Evolutionary conservation across 2,797 vertebrate genomes (phyloP), one percentile per base, ranked within the genome.

Genomic region (Anabas testudineus): DNA sequence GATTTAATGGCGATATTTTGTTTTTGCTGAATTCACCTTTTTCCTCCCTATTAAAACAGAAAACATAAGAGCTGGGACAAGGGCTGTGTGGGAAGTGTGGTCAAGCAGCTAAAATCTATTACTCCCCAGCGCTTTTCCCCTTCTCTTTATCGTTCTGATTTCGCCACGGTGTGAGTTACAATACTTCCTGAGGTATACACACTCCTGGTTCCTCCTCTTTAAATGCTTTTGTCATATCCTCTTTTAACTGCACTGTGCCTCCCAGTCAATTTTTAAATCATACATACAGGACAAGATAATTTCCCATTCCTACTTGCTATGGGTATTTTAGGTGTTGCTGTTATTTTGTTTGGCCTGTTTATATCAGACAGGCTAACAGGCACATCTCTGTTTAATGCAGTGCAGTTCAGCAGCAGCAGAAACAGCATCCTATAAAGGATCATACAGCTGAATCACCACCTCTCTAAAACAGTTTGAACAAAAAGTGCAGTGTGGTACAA

Each of bases 1-100:
- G 95, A 99, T 97, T 97, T 97, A 98, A 97, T 91, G 94, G 91
- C 93, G 95, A 94, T 95, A 97, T 97, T 97, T 97, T 94, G 95
- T 94, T 98, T 96, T 96, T 96, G 96, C 96, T 97, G 96, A 96
- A 95, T 95, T 94, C 87, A 81, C 78, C 32, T 78, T 69, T 83
- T 91, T 91, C 92, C 60, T 74, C 67, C 77, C 84, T 80, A 87
- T 91, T 88, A 91, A 89, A 88, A 81, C 81, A 47, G 84, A 82
- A 82, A 89, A 89, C 78, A 80, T 63, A 49, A 43, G 77, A 78
- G 83, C 67, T 64, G 65, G 63, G 68, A 69, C 79, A 45, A 84
- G 57, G 65, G 86, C 82, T 82, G 84, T 91, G 94, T 89, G 87
- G 87, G 85, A 94, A 94, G 88, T 81, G 89, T 92, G 89, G 86